A percentile compares a stretch with the other conserved stretches of the same genome.
phyloP scores from a whole-genome alignment of 2,113 vertebrate species.

The Phoenicopterus ruber region DNA sequence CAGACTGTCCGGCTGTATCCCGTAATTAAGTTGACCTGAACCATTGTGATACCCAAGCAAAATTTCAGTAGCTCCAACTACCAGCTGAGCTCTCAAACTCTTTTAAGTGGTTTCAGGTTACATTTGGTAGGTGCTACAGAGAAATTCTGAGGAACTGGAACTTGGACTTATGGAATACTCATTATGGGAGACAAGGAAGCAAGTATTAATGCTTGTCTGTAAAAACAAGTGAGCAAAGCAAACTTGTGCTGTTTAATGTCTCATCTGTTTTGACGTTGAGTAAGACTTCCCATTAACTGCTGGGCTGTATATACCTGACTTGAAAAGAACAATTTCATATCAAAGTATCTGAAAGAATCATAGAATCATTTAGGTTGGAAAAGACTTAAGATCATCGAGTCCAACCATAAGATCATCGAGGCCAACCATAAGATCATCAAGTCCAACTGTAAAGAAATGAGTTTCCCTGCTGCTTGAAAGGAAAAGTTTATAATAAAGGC shows the following conservation, averaged over 20 bases:
- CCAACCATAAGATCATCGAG: too few species aligned
- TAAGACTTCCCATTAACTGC: not conserved
- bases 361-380: too few species aligned
- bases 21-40: accelerated
- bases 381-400: too few species aligned
- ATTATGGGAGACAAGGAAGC: not conserved
- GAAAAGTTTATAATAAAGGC: not conserved
- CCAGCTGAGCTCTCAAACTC: not conserved
- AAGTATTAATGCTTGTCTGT: not conserved
- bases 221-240: not conserved
- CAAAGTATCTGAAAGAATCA: not conserved
- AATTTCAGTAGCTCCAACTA: not conserved
- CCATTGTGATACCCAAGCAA: not conserved
- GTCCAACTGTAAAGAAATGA: not conserved
- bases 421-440: too few species aligned
- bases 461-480: not conserved
- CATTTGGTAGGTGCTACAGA: not conserved
- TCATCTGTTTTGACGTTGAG: not conserved
- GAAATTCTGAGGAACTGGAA: not conserved
- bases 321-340: not conserved
- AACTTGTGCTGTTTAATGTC: not conserved
- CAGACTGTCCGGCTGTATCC: not conserved
- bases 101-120: not conserved
- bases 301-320: not conserved
- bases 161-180: too few species aligned